Evolutionary conservation across 2,888 invertebrate genomes (phyloP).

Genomic region (Acronicta aceris): DNA sequence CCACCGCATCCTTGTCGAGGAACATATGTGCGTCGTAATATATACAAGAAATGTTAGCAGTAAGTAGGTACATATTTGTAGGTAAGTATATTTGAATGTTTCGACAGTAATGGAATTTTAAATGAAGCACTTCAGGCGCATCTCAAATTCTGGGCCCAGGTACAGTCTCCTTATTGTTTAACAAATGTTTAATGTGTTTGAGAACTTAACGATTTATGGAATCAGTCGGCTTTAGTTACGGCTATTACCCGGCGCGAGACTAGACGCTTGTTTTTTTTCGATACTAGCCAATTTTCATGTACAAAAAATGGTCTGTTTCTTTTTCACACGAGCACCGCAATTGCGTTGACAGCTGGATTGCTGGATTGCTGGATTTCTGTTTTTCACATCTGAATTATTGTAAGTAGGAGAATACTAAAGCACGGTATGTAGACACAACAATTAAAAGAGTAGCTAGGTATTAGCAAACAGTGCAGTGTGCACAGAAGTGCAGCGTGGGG

Average conservation of each 20-base stretch:
- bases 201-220: constrained; percentile 11
- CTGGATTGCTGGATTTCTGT: background rate
- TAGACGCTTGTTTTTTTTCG: constrained; percentile 9
- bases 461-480: constrained; percentile 27
- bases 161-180: constrained; percentile 27
- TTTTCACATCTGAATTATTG: background rate
- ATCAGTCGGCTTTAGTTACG: constrained; percentile 10
- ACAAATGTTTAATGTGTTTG: constrained; percentile 26
- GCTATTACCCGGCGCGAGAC: constrained; percentile 4
- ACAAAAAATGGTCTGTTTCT: constrained; percentile 15
- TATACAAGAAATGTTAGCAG: constrained; percentile 36
- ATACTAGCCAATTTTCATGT: constrained; percentile 14
- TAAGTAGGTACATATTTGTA: constrained; percentile 25
- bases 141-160: constrained; percentile 28
- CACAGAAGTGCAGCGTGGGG: constrained; percentile 38
- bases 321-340: constrained; percentile 1
- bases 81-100: constrained; percentile 39
- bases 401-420: background rate
- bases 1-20: constrained; percentile 49
- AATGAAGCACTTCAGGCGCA: constrained; percentile 39
- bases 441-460: constrained; percentile 23
- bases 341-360: background rate
- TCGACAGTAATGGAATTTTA: constrained; percentile 51
- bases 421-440: background rate
- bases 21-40: constrained; percentile 31